Evolutionary conservation across 2,113 vertebrate species (phyloP).

Genomic region (Gavia stellata): DNA sequence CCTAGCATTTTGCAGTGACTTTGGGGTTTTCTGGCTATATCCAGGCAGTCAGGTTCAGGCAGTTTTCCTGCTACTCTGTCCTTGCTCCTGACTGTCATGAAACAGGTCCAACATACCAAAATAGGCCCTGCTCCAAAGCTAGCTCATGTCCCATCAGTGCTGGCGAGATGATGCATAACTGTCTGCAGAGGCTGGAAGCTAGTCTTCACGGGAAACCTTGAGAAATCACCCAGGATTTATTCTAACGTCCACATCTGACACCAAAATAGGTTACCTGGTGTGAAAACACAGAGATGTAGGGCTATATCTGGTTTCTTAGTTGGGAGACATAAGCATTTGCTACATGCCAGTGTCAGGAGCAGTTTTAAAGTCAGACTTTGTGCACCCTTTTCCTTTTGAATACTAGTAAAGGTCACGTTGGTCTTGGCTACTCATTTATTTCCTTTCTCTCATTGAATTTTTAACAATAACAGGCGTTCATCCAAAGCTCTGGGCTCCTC

Average conservation of each 20-base stretch:
- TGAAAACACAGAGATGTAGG: not conserved
- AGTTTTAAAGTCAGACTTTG: not conserved
- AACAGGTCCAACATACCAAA: not conserved
- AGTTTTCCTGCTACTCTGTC: not conserved
- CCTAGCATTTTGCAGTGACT: not conserved
- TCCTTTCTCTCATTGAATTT: conserved; percentile 48
- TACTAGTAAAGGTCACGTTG: conserved; percentile 42
- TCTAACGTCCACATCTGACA: not conserved
- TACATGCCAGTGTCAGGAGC: not conserved
- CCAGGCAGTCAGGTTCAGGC: too few relatives aligned
- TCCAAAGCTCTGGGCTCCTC: conserved; percentile 32
- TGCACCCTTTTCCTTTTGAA: not conserved
- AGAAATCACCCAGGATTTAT: not conserved
- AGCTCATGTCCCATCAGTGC: too few relatives aligned
- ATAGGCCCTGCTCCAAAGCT: not conserved
- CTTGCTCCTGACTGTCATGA: not conserved
- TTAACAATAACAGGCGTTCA: conserved; percentile 35
- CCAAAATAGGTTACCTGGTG: not conserved
- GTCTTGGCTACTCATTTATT: conserved; percentile 44
- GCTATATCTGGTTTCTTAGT: not conserved
- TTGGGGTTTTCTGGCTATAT: not conserved
- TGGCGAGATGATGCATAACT: not conserved
- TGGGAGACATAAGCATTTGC: not conserved
- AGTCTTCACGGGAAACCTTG: not conserved
- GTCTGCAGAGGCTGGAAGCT: not conserved